phyloP scores from a whole-genome alignment of 2,113 vertebrate species.

The Alethe diademata region DNA sequence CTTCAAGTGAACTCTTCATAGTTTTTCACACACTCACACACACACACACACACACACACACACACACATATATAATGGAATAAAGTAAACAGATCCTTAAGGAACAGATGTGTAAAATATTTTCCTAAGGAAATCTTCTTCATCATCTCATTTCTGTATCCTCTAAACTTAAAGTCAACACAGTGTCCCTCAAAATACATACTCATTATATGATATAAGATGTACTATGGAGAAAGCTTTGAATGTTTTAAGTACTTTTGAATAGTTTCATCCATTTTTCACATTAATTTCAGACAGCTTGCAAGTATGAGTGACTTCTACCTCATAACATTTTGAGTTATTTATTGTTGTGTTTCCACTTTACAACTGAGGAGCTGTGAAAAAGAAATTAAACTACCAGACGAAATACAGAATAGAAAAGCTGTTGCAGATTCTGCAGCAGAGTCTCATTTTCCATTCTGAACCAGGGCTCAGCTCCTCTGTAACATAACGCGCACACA shows the following conservation, averaged over 20 bases:
- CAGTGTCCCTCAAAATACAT: constrained; percentile 21
- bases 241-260: constrained; percentile 45
- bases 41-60: not conserved
- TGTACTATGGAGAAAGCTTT: constrained; percentile 15
- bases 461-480: not conserved
- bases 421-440: not conserved
- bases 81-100: constrained; percentile 14
- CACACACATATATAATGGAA: not conserved
- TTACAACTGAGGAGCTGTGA: not conserved
- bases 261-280: constrained; percentile 57
- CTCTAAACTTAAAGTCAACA: constrained; percentile 27
- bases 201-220: constrained; percentile 35
- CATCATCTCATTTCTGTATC: constrained; percentile 24
- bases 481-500: not conserved
- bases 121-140: constrained; percentile 47
- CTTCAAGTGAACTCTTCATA: constrained; percentile 3
- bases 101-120: constrained; percentile 35
- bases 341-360: constrained; percentile 34
- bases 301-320: not conserved
- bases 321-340: constrained; percentile 40
- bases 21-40: not conserved
- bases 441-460: not conserved
- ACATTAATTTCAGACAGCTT: not conserved
- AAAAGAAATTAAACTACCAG: constrained; percentile 24
- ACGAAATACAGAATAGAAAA: not conserved